phyloP scores from a whole-genome alignment of 2,113 vertebrate genomes.

The Melanocharis versteri region DNA sequence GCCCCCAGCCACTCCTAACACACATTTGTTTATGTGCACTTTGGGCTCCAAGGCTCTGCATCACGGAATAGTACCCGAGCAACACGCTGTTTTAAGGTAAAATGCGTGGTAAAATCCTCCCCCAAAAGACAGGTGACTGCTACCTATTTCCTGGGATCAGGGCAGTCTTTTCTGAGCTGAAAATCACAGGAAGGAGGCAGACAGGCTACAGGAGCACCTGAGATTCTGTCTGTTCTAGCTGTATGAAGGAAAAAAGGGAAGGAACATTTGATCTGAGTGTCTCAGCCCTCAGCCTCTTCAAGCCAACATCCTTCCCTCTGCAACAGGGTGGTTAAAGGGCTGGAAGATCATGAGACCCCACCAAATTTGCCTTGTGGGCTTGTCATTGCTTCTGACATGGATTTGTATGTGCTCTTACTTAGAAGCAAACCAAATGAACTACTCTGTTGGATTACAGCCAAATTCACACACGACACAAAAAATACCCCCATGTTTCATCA shows the following conservation, averaged over 20 bases:
- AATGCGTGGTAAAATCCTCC: accelerated
- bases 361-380: not conserved
- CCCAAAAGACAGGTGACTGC: not conserved
- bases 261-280: accelerated
- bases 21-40: not conserved
- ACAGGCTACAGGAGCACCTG: not conserved
- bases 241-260: not conserved
- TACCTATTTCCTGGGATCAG: not conserved
- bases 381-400: not conserved
- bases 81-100: not conserved
- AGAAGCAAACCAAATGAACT: not conserved
- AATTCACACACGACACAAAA: not conserved
- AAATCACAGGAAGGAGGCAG: not conserved
- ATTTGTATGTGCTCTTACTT: not conserved
- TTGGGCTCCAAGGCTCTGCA: not conserved
- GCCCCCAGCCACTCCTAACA: not conserved
- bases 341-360: not conserved
- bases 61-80: not conserved
- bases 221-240: not conserved
- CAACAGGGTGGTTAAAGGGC: not conserved
- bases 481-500: not conserved
- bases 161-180: not conserved
- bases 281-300: not conserved
- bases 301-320: not conserved
- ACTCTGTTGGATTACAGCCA: not conserved